A percentile compares a stretch with the other conserved stretches of the same genome.
These are phyloP conservation scores for Anarrhichthys ocellatus DNA, from an alignment of 2,113 vertebrate genomes.

Conservation along the genomic window DNA sequence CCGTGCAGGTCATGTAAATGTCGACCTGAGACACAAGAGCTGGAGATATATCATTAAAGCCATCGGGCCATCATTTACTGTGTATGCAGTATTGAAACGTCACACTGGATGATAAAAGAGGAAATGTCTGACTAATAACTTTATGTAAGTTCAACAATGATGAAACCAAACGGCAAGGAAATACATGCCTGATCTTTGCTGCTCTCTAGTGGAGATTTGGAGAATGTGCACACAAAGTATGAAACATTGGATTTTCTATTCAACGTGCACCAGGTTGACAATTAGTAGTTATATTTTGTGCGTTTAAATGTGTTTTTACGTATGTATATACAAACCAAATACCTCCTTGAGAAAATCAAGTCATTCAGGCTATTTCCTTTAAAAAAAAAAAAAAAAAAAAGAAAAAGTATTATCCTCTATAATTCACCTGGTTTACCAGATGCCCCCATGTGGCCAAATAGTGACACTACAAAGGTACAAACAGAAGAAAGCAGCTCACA, in stretches of 20 bases:
- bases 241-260: background rate
- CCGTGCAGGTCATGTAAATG: background rate
- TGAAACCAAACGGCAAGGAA: constrained; percentile 43
- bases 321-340: background rate
- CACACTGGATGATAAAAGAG: background rate
- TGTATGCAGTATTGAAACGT: background rate
- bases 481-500: background rate
- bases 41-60: background rate
- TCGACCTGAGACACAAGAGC: background rate
- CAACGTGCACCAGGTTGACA: background rate
- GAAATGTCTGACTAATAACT: constrained; percentile 61
- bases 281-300: background rate
- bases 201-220: constrained; percentile 62
- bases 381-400: too few relatives aligned
- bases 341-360: background rate
- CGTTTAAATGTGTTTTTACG: background rate
- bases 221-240: background rate
- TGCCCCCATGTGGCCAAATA: constrained; percentile 52
- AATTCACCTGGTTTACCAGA: background rate
- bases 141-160: constrained; percentile 65
- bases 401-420: background rate
- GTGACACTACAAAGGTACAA: constrained; percentile 3
- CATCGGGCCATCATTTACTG: background rate
- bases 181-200: constrained; percentile 4
- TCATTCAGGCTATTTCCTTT: too few relatives aligned